Evolutionary conservation across 2,888 invertebrate species (phyloP).

Genomic region (Spisula solida): DNA sequence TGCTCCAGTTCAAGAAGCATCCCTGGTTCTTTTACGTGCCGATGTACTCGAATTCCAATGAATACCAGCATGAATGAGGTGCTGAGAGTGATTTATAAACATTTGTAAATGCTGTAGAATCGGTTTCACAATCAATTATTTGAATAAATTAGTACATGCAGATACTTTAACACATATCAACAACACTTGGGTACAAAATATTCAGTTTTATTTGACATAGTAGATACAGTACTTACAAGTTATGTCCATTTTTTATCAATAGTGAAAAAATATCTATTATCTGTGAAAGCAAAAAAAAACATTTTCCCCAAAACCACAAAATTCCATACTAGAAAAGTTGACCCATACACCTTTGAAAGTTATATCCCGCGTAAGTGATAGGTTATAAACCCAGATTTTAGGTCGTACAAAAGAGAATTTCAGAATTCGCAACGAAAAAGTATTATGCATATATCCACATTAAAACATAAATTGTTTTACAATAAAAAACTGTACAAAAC

Average conservation of each 20-base stretch:
- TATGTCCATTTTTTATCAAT: not conserved
- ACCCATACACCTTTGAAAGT: conserved; percentile 5
- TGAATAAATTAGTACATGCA: no score
- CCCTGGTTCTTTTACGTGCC: no score
- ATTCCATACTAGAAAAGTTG: not conserved
- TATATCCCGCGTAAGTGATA: not conserved
- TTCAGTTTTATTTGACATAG: not conserved
- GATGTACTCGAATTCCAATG: no score
- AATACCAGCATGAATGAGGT: no score
- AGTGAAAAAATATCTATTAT: not conserved
- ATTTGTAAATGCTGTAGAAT: no score
- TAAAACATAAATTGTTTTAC: not conserved
- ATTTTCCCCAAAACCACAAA: not conserved
- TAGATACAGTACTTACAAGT: not conserved
- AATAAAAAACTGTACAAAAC: not conserved
- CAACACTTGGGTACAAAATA: not conserved
- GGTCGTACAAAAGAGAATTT: not conserved
- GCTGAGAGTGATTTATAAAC: no score
- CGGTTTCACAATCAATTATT: no score
- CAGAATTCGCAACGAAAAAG: not conserved
- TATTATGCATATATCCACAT: conserved; percentile 3
- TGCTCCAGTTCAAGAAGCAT: no score
- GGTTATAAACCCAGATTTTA: not conserved
- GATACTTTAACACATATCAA: no score
- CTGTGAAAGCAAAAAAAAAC: not conserved